Evolutionary conservation across 2,113 vertebrate species (phyloP), one percentile per base, ranked within the genome.

Genomic region (Chelonoidis abingdonii): DNA sequence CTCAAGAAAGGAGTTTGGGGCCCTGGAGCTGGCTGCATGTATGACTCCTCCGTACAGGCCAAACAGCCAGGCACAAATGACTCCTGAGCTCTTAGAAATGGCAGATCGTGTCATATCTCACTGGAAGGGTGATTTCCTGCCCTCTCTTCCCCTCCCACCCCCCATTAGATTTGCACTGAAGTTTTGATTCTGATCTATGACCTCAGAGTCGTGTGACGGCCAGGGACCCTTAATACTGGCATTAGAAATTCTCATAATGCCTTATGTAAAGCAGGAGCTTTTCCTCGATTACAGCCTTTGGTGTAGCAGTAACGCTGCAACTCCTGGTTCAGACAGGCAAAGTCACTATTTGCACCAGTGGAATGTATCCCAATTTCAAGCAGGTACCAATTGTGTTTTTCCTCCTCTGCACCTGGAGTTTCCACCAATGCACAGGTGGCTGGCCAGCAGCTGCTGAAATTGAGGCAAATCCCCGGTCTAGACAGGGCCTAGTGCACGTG

Each of bases 21-120:
- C 17, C 17, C 65, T 96, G 94, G 92, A 96, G 88, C 84, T 86
- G 50, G 91, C 95, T 92, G 91, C 53, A 50, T 44, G 79, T 0
- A 1, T 97, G 96, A 95, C 91, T 97, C 96, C 94, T 35, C 65
- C 0, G 1, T 76, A 49, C 89, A 49, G 83, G 80, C 54, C 86
- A 95, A 95, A 88, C 89, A 85, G 95, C 93, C 96, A 97, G 96
- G 96, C 95, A 96, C 21, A 21, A 93, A 94, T 95, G 59, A 35
- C 94, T 95, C 92, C 94, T 79, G 65, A 91, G 57, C 80, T 52
- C 89, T 83, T 27, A 3, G 75, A 4, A 27, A 11, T 78, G 44
- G 75, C 6, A 47, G 41, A 13, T 47, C 25, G 14, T 14, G 22
- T 2, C 41, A 44, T 89, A 89, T 93, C 95, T 92, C 91, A 84